Evolutionary conservation across 2,113 vertebrate species (phyloP), one percentile per base, ranked within the genome.

Genomic region (Uria aalge): DNA sequence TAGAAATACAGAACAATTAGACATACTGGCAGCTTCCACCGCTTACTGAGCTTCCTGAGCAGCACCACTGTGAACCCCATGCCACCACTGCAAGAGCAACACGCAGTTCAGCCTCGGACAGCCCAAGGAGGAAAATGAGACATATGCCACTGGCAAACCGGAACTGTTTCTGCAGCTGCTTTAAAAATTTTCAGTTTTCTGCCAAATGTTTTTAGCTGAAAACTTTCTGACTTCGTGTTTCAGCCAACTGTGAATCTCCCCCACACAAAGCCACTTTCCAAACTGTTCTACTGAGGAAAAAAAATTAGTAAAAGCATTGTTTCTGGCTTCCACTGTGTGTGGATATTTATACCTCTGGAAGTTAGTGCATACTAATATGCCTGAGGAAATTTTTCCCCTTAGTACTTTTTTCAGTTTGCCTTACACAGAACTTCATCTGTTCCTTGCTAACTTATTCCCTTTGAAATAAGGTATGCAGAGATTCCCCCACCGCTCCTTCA

Each of bases 11-110:
- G 75, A 41, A 9, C 26, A 56, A 38, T 30, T 16, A 52, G 24
- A 30, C 12, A 36, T 4, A 40, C 11, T 1, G 1, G 6, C 0
- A 1, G 23, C 27, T 62, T 72, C 36, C 30, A 41, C 17, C 1
- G 0, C 47, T 24, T 55, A 12, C 11, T 8, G 30, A 57, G n/a
- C 18, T 13, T 40, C 60, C n/a, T 15, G 20, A 52, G 47, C 41
- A 27, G 32, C 53, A 27, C 27, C 23, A 22, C 36, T 8, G n/a
- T 9, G 36, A 73, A 30, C 6, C 24, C 24, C 12, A 24, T 7
- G 11, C 34, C 45, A 6, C 34, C 53, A 29, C 21, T 16, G 26
- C 55, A 36, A 29, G n/a, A 55, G 30, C 57, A 38, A 5, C 21
- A 7, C 1, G 5, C n/a, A 57, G 21, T 8, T 16, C 62, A 52